Evolutionary conservation across 2,888 invertebrate genomes (phyloP).

Genomic region (Lacanobia wlatinum): DNA sequence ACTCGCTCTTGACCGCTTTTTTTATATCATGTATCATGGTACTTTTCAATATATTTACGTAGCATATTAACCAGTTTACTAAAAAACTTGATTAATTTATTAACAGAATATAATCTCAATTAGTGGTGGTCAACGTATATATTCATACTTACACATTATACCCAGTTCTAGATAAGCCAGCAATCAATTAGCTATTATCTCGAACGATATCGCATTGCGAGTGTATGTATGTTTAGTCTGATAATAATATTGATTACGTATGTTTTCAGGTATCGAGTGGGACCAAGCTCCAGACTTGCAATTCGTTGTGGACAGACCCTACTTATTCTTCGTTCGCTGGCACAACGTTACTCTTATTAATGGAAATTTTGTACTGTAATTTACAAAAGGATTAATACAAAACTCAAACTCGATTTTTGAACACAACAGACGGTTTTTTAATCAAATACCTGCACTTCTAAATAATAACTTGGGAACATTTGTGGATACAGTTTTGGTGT

Average conservation of each 20-base stretch:
- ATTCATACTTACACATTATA: not conserved
- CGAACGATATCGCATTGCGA: slow-evolving; percentile 38
- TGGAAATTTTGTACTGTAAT: slow-evolving; percentile 84
- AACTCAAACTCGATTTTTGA: slow-evolving; percentile 20
- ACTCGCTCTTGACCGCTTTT: no score
- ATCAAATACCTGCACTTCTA: not conserved
- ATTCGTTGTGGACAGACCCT: slow-evolving; percentile 80
- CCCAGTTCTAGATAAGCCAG: slow-evolving; percentile 32
- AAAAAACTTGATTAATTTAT: not conserved
- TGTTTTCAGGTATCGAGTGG: slow-evolving; percentile 85
- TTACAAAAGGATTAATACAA: slow-evolving; percentile 8
- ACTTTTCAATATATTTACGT: no score
- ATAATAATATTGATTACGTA: slow-evolving; percentile 38
- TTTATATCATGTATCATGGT: no score
- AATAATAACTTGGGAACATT: not conserved
- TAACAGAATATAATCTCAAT: slow-evolving; percentile 21
- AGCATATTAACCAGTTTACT: not conserved
- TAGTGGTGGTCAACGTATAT: slow-evolving; percentile 34
- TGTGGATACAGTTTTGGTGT: slow-evolving; percentile 1
- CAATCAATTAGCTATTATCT: slow-evolving; percentile 48
- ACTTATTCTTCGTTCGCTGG: slow-evolving; percentile 86
- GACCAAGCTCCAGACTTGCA: slow-evolving; percentile 80
- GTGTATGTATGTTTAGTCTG: slow-evolving; percentile 12
- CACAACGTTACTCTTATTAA: slow-evolving; percentile 81
- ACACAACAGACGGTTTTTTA: slow-evolving; percentile 6